Base-by-base conservation (phyloP, 2,797 vertebrate genomes). In the Enteromius fasciolatus region DNA sequence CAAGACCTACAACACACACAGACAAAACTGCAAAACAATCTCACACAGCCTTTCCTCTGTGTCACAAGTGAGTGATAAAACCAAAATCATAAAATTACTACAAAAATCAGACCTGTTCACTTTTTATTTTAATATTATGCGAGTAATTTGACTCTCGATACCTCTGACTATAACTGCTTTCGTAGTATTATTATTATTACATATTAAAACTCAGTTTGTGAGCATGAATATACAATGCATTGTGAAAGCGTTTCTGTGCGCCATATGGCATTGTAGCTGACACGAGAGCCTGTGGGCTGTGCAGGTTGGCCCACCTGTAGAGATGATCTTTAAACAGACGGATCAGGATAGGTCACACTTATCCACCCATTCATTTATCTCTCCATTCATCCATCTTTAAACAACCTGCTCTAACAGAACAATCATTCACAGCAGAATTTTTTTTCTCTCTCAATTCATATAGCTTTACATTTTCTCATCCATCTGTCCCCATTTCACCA, bases 361-460 rank as follows among this genome's bases (percentile, higher is more conserved):
- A 80, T 78, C 20, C 8, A 44, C 39, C 69, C 82, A 57, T 80
- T 57, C 20, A 44, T 28, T 70, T 69, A 20, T 67, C 18, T 63
- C 63, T 83, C 54, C 67, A 85, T 63, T 73, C 68, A 48, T 78
- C n/a, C 81, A 31, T 72, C 33, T 72, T 72, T 75, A 50, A 52
- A n/a, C 9, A 76, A 25, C 73, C 87, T 80, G 87, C 66, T 81
- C 80, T 82, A 89, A 89, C 67, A 87, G 85, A 90, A 84, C 88
- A 87, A 89, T 82, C 80, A 84, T 87, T 88, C 88, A 86, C 90
- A 91, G 87, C 85, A 89, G 25, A 87, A 82, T 41, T 8, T 39
- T 39, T 36, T 90, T 92, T 92, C 84, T 91, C 91, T 90, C 90
- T 67, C n/a, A 75, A 41, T 41, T 76, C 7, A 59, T 41, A 76